Conservation (phyloP, 2,888 invertebrate genomes). For the Heliconius aoede region DNA sequence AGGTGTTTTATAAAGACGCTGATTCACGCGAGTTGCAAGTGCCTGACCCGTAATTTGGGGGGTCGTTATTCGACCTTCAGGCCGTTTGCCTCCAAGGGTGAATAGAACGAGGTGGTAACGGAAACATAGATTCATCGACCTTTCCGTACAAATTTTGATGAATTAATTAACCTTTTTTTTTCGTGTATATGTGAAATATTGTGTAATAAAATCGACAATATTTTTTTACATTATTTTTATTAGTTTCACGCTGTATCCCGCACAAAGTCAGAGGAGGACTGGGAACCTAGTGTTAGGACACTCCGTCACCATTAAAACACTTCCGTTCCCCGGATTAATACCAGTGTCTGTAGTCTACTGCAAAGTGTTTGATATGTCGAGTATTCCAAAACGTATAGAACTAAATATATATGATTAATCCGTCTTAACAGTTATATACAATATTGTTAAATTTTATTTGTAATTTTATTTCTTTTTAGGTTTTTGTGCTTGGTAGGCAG, state of each 20-base stretch:
- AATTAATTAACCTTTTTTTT: background rate
- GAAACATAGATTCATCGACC: background rate
- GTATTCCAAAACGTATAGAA: too few relatives aligned
- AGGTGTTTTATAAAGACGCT: background rate
- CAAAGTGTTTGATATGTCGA: too few relatives aligned
- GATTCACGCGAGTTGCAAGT: slow-evolving; percentile 15
- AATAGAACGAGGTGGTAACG: slow-evolving; percentile 39
- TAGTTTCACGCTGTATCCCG: background rate
- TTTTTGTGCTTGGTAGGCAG: too few relatives aligned
- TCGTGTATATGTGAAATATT: background rate
- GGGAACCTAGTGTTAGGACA: background rate
- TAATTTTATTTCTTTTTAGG: too few relatives aligned
- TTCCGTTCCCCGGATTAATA: too few relatives aligned
- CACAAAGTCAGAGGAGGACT: background rate
- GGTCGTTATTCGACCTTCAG: slow-evolving; percentile 54
- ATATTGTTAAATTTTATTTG: too few relatives aligned
- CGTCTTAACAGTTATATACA: too few relatives aligned
- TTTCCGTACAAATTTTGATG: background rate
- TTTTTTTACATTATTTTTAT: background rate
- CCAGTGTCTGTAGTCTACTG: too few relatives aligned
- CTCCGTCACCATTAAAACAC: background rate
- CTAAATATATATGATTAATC: too few relatives aligned
- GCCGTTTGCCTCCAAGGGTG: slow-evolving; percentile 51
- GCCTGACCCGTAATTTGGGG: slow-evolving; percentile 45
- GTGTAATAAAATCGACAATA: background rate